phyloP scores from a whole-genome alignment of 2,797 vertebrate species.

The Typhlichthys eigenmanni region DNA sequence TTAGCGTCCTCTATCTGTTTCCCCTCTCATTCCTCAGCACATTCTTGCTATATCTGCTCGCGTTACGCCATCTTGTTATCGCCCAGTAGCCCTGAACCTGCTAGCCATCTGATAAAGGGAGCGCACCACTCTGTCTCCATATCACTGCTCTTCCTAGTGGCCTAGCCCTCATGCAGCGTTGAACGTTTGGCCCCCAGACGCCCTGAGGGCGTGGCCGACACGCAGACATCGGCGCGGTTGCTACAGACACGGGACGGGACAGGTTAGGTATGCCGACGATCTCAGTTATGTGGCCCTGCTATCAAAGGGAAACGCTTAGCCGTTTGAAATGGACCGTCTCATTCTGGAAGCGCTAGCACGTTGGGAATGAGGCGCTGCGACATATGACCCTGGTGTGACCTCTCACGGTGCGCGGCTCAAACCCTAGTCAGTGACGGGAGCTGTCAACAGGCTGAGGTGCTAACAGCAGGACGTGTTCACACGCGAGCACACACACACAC shows the following conservation, averaged over 20 bases:
- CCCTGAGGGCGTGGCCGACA: constrained; percentile 62
- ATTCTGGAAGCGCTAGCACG: constrained; percentile 19
- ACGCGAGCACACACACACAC: constrained; percentile 43
- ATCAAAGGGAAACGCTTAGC: constrained; percentile 37
- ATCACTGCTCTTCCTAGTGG: constrained; percentile 43
- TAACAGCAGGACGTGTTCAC: constrained; percentile 48
- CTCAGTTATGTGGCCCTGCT: constrained; percentile 58
- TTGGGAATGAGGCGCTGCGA: constrained; percentile 13
- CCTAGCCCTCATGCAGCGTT: constrained; percentile 61
- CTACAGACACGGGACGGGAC: constrained; percentile 47
- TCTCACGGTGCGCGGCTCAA: constrained; percentile 23
- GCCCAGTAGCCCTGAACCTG: constrained; percentile 52
- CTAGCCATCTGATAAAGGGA: constrained; percentile 66
- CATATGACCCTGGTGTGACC: constrained; percentile 55
- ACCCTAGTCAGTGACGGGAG: constrained; percentile 39
- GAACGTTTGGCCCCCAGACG: constrained; percentile 66
- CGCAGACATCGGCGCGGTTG: constrained; percentile 54
- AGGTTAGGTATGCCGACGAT: constrained; percentile 51
- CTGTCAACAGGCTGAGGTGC: constrained; percentile 70
- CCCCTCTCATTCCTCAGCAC: constrained; percentile 32
- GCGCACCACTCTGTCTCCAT: constrained; percentile 73
- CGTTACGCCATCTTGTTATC: constrained; percentile 48
- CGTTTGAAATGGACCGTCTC: constrained; percentile 31
- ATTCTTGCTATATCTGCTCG: constrained; percentile 68
- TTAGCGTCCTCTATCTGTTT: neutral